Percentiles rank a stretch among this genome's conserved stretches.
phyloP scores from a whole-genome alignment of 1,140 invertebrate genomes.

The Helicoverpa zea region DNA sequence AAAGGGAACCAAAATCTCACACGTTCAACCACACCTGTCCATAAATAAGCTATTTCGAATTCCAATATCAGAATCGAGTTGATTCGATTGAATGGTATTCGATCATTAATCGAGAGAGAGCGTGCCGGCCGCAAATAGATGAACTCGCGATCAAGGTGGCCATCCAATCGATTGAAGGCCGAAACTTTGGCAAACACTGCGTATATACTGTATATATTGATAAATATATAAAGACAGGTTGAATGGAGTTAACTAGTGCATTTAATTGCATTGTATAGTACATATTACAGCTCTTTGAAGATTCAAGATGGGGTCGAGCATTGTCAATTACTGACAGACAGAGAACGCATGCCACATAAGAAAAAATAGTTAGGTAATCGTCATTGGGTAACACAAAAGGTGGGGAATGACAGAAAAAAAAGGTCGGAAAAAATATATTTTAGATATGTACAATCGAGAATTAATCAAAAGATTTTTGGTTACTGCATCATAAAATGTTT shows the following conservation, averaged over 20 bases:
- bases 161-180: constrained; percentile 40
- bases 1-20: constrained; percentile 2
- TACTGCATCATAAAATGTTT: too few species aligned
- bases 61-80: constrained; percentile 37
- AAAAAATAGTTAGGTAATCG: too few species aligned
- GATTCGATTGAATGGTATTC: constrained; percentile 49
- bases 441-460: too few species aligned
- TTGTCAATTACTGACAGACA: neutral
- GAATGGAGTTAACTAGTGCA: constrained; percentile 21
- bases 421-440: too few species aligned
- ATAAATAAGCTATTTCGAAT: constrained; percentile 49
- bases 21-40: constrained; percentile 39
- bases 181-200: constrained; percentile 42
- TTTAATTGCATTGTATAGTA: constrained; percentile 1
- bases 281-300: constrained; percentile 13
- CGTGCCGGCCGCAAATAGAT: constrained; percentile 46
- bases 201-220: too few species aligned
- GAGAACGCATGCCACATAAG: too few species aligned
- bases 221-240: constrained; percentile 26
- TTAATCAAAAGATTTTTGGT: too few species aligned
- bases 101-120: constrained; percentile 51
- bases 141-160: constrained; percentile 51
- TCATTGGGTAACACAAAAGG: too few species aligned
- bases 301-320: neutral
- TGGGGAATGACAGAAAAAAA: too few species aligned